phyloP scores from a whole-genome alignment of 2,888 invertebrate species.

The Prostheceraeus crozeri region DNA sequence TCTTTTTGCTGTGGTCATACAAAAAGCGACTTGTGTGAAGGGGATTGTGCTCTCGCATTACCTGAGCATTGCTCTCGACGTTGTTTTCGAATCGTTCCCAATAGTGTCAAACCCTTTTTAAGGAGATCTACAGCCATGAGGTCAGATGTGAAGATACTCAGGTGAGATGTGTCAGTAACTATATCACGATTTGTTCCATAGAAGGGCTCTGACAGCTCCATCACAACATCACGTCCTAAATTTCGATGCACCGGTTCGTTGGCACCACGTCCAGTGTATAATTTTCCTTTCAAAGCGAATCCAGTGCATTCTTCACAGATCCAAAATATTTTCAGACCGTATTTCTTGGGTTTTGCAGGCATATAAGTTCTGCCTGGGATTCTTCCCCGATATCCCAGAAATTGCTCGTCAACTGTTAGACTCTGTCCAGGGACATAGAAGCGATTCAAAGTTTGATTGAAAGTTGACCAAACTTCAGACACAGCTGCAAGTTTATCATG shows the following conservation, averaged over 20 bases:
- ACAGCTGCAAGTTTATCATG: too few species aligned
- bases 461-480: too few species aligned
- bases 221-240: conserved; percentile 4
- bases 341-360: conserved; percentile 6
- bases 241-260: conserved; percentile 1
- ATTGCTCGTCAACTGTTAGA: conserved; percentile 17
- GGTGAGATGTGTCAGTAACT: too few species aligned
- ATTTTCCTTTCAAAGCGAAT: neutral
- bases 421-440: conserved; percentile 5
- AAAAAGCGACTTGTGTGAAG: neutral
- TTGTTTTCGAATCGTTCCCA: conserved; percentile 10
- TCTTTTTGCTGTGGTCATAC: conserved; percentile 1
- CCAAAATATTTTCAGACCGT: conserved; percentile 20
- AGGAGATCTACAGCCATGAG: conserved; percentile 4
- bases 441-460: too few species aligned
- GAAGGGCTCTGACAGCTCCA: neutral
- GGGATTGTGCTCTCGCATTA: neutral
- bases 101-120: neutral
- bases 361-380: conserved; percentile 18
- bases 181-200: neutral
- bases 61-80: conserved; percentile 8
- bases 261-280: neutral
- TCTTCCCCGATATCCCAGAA: neutral
- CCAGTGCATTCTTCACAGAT: neutral
- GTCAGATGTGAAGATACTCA: conserved; percentile 5